Evolutionary conservation across 2,888 invertebrate species (phyloP).

Genomic region (Nephrotoma appendiculata): DNA sequence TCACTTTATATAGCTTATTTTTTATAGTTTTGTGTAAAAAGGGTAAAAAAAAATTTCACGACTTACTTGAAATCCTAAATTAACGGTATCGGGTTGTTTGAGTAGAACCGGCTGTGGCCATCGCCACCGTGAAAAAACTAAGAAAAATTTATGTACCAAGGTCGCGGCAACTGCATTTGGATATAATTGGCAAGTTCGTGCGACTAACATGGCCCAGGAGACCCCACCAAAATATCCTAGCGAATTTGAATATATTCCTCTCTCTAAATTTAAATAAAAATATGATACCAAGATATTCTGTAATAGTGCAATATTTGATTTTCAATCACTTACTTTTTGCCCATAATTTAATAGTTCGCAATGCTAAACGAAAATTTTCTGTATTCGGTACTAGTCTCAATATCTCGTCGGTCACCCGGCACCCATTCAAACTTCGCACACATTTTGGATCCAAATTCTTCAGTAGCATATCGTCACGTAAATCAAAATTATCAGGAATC

Average conservation of each 20-base stretch:
- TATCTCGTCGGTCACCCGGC: slow-evolving; percentile 97
- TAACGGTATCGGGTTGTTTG: slow-evolving; percentile 78
- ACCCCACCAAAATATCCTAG: slow-evolving; percentile 97
- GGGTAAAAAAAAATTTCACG: neutral
- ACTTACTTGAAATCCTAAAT: slow-evolving; percentile 65
- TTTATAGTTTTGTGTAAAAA: neutral
- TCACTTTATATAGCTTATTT: neutral
- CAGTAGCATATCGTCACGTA: slow-evolving; percentile 78
- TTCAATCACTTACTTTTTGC: slow-evolving; percentile 71
- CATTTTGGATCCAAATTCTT: slow-evolving; percentile 94
- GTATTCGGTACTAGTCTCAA: slow-evolving; percentile 88
- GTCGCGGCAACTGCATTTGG: slow-evolving; percentile 93
- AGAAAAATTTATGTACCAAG: slow-evolving; percentile 94
- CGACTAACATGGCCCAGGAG: slow-evolving; percentile 99
- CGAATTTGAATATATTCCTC: slow-evolving; percentile 96
- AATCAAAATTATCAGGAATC: slow-evolving; percentile 79
- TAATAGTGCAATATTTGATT: too few relatives aligned
- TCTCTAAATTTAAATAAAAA: slow-evolving; percentile 40
- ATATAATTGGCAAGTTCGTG: slow-evolving; percentile 94
- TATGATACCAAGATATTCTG: neutral
- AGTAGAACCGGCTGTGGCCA: slow-evolving; percentile 98
- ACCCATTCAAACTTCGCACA: slow-evolving; percentile 93
- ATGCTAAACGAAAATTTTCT: slow-evolving; percentile 82
- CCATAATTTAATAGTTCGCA: slow-evolving; percentile 94
- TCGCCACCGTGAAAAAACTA: slow-evolving; percentile 96